Evolutionary conservation across 1,140 invertebrate genomes (phyloP), one percentile per base, ranked within the genome.

Genomic region (Leptoteleia sp.): DNA sequence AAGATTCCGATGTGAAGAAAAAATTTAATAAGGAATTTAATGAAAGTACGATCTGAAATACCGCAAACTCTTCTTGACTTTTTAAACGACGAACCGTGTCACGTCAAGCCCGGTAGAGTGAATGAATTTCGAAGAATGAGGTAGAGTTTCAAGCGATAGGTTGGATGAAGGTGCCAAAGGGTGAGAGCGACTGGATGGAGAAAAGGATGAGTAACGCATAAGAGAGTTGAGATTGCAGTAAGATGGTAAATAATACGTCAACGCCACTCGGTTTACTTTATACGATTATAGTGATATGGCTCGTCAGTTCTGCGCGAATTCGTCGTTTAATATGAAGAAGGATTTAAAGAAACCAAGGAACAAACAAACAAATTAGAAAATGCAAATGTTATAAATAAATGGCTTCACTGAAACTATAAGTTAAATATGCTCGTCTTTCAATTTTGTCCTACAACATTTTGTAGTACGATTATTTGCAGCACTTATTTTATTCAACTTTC

Each of bases 201-300:
- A 57, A 57, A 67, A 62, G 67, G 76, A 72, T 72, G 76, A 79
- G 62, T 55, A 62, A 47, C 27, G 72, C 67, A 80, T 70, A 80
- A 77, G 64, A 80, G 81, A 83, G 83, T 81, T 79, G 83, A 85
- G 83, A 85, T 87, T 87, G 81, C 82, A 80, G 77, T 79, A 81
- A 82, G 82, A 76, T 81, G 79, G 83, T 86, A 86, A 86, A 87
- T 87, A 85, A 87, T 82, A 85, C 85, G 83, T 85, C 83, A 85
- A 76, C 82, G 79, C 80, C 79, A 84, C 79, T 85, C 68, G 75
- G 84, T 84, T 85, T 86, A 86, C 82, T 83, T 84, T 87, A 55
- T 76, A 71, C 75, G 57, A 52, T 76, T 65, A 76, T 81, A 33
- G 68, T 61, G 57, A 59, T 76, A 55, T 45, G 65, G 27, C 35